These are phyloP conservation scores for Tylochromis polylepis DNA, from an alignment of 2,113 vertebrate species.

Conservation along the genomic window DNA sequence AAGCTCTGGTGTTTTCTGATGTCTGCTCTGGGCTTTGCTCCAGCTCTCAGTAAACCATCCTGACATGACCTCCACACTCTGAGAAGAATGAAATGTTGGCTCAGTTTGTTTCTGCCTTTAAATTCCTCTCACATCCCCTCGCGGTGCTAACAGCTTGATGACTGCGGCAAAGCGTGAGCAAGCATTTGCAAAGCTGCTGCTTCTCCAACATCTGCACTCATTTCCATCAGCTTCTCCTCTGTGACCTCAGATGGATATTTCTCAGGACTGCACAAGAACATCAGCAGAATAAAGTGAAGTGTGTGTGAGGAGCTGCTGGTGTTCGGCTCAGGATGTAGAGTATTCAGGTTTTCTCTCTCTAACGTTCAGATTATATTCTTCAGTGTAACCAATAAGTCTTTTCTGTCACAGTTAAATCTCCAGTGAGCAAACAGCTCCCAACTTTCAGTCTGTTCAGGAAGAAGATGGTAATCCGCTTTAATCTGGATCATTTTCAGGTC, in stretches of 20 bases:
- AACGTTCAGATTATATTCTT: background rate
- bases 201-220: background rate
- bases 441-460: background rate
- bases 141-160: background rate
- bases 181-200: accelerated
- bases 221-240: background rate
- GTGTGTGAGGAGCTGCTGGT: background rate
- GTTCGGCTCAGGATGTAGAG: background rate
- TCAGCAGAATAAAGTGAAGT: background rate
- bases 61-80: background rate
- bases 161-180: background rate
- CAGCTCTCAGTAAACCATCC: background rate
- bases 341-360: background rate
- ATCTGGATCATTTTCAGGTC: background rate
- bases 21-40: background rate
- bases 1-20: background rate
- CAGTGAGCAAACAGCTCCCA: background rate
- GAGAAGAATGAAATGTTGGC: background rate
- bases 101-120: background rate
- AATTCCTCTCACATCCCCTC: background rate
- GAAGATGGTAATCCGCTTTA: background rate
- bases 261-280: background rate
- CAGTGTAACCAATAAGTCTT: background rate
- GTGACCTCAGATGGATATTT: background rate
- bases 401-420: background rate